Conservation (phyloP, 2,113 vertebrate species). For the Vulpes vulpes region DNA sequence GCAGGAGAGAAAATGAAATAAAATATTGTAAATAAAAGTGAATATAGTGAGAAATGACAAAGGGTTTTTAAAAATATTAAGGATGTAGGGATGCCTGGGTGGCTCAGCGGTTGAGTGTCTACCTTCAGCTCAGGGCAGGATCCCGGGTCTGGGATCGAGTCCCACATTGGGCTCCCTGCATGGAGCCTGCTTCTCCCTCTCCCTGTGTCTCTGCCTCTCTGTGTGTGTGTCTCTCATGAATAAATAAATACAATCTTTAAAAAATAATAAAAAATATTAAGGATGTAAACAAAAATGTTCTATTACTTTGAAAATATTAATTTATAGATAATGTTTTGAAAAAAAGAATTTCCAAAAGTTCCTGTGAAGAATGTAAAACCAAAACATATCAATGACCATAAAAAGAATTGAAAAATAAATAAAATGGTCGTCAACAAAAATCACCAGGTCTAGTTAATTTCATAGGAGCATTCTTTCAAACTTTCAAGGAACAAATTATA, state of each 20-base stretch:
- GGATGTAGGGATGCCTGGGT: neutral
- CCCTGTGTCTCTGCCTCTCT: too few relatives aligned
- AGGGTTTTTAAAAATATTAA: neutral
- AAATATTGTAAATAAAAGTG: neutral
- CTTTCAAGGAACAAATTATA: neutral
- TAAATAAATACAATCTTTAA: too few relatives aligned
- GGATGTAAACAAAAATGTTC: neutral
- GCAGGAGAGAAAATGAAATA: constrained; percentile 6
- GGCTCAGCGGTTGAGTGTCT: too few relatives aligned
- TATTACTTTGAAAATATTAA: constrained; percentile 38
- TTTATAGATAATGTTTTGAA: neutral
- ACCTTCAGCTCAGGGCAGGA: too few relatives aligned
- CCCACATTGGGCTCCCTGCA: too few relatives aligned
- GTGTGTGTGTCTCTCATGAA: too few relatives aligned
- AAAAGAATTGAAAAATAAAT: neutral
- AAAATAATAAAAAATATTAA: neutral
- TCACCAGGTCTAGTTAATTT: neutral
- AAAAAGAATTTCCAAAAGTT: neutral
- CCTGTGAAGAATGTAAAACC: neutral
- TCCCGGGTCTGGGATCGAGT: too few relatives aligned
- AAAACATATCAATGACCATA: neutral
- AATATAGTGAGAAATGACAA: neutral
- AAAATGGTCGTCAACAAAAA: neutral
- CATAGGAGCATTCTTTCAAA: neutral
- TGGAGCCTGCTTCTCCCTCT: too few relatives aligned